Evolutionary conservation across 2,888 invertebrate species (phyloP).

Genomic region (Deroplatys truncata): DNA sequence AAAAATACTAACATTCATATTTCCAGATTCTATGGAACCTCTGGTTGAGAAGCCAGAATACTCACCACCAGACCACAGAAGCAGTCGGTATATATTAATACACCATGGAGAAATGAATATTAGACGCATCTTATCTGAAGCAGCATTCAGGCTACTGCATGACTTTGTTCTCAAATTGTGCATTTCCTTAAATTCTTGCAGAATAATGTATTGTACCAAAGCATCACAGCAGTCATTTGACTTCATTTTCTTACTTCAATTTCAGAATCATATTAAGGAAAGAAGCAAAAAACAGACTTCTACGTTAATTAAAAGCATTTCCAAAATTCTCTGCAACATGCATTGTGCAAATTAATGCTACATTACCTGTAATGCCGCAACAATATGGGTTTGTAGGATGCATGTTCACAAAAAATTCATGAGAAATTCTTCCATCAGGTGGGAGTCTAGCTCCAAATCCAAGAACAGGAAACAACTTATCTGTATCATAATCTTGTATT

Average conservation of each 20-base stretch:
- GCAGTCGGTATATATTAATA: not conserved
- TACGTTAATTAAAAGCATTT: not conserved
- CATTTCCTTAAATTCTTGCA: no score
- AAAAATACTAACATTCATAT: no score
- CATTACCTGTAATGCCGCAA: constrained; percentile 40
- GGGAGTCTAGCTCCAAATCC: constrained; percentile 47
- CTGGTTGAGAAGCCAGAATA: no score
- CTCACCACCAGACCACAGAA: no score
- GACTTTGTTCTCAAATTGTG: no score
- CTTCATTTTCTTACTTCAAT: no score
- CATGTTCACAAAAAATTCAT: constrained; percentile 48
- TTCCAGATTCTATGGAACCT: no score
- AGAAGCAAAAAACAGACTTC: not conserved
- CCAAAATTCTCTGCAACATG: not conserved
- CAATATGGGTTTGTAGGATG: constrained; percentile 50
- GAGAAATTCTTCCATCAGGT: constrained; percentile 40
- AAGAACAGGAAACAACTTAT: constrained; percentile 48
- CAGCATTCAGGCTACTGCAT: no score
- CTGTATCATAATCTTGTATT: constrained; percentile 47
- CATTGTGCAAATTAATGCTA: not conserved
- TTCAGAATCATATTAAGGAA: not conserved
- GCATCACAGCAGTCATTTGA: no score
- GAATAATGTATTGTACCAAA: no score
- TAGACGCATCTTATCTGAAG: no score
- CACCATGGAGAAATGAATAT: no score